Conservation (phyloP, 2,113 vertebrate species). For the Psilopogon haemacephalus region DNA sequence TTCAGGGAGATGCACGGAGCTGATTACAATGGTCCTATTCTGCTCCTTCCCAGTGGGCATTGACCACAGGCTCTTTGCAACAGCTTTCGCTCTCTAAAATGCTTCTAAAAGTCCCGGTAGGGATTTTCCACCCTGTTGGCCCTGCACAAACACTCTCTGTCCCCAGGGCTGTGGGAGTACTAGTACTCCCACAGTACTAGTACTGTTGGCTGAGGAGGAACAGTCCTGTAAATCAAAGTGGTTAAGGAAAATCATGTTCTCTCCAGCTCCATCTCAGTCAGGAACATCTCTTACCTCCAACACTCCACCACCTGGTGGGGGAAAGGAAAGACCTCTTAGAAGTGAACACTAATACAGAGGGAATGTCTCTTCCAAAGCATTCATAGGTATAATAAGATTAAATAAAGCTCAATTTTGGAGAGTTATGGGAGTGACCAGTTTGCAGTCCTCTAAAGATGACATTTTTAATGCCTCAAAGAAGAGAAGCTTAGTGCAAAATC, state of each 20-base stretch:
- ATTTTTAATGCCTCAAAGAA: conserved; percentile 18
- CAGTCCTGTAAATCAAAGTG: background rate
- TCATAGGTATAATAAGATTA: background rate
- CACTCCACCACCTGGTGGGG: rapidly evolving
- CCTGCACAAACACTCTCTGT: background rate
- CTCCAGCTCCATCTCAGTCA: background rate
- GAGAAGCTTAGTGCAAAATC: conserved; percentile 39
- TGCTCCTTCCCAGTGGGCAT: rapidly evolving
- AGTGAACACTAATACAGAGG: background rate
- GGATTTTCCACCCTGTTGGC: background rate
- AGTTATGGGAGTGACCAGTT: background rate
- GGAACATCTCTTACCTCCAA: background rate
- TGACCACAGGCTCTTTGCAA: background rate
- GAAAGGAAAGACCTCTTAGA: background rate
- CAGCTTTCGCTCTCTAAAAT: background rate
- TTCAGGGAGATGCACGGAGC: background rate
- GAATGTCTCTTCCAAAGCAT: background rate
- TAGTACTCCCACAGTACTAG: too few relatives aligned
- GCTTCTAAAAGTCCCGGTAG: background rate
- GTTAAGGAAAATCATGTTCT: background rate
- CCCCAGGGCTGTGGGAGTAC: rapidly evolving
- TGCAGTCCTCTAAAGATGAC: background rate
- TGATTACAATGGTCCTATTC: background rate
- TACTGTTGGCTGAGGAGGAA: background rate
- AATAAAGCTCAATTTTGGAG: background rate